Percentiles rank a stretch among this genome's conserved stretches.
Conservation (phyloP, 2,797 vertebrate genomes). For the Lepus oiostolus region DNA sequence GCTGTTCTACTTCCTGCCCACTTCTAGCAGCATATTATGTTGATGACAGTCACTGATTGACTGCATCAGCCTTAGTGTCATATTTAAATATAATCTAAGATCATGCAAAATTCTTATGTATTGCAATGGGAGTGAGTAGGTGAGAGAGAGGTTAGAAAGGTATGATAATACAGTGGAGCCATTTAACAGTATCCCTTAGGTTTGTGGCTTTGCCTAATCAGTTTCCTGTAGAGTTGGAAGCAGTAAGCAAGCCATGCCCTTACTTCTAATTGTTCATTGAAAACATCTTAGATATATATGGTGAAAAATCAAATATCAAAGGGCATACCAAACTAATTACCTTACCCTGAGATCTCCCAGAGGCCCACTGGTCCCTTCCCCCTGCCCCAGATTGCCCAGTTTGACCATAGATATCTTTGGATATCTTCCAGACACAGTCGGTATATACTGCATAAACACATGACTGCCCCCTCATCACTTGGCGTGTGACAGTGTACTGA, state of each 20-base stretch:
- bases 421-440: neutral
- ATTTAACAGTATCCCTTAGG: neutral
- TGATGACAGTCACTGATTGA: neutral
- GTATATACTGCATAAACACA: too few relatives aligned
- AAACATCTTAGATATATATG: neutral
- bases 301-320: constrained; percentile 1
- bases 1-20: neutral
- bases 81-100: neutral
- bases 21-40: neutral
- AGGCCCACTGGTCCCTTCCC: neutral
- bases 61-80: neutral
- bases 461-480: neutral
- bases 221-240: neutral
- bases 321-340: neutral
- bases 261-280: neutral
- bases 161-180: neutral
- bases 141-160: neutral
- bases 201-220: neutral
- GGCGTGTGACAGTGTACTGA: neutral
- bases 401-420: neutral
- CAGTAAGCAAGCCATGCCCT: neutral
- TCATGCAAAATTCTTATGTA: neutral
- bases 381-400: neutral
- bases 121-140: neutral
- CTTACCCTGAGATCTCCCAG: neutral